A percentile compares a stretch with the other conserved stretches of the same genome.
Evolutionary conservation across 2,797 vertebrate genomes (phyloP).

Genomic region (Eremophila alpestris): DNA sequence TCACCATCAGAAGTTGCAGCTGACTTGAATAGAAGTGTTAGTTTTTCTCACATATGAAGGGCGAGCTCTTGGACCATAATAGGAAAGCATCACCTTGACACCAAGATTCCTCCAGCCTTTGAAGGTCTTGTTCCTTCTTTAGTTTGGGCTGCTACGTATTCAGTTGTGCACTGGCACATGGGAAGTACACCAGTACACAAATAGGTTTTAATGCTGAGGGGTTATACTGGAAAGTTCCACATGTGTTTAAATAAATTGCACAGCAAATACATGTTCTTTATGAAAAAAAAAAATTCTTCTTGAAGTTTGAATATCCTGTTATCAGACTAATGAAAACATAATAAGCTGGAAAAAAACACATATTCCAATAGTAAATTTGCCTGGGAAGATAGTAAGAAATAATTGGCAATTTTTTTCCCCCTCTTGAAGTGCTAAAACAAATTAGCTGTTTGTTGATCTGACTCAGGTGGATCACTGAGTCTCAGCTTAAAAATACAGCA

Average conservation of each 20-base stretch:
- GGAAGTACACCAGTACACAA: neutral
- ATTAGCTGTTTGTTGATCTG: neutral
- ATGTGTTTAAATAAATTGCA: neutral
- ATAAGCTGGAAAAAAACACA: neutral
- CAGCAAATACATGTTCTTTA: neutral
- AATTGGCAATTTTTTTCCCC: neutral
- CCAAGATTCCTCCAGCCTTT: neutral
- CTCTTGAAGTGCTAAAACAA: neutral
- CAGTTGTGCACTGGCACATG: neutral
- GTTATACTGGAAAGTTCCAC: neutral
- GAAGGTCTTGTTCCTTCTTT: neutral
- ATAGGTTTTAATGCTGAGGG: neutral
- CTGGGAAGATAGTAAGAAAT: neutral
- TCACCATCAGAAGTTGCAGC: neutral
- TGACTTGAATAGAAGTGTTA: neutral
- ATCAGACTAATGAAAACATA: neutral
- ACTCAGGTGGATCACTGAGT: neutral
- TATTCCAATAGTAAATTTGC: neutral
- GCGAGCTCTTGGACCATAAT: neutral
- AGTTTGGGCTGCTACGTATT: neutral
- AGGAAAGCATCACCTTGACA: neutral
- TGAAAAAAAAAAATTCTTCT: neutral
- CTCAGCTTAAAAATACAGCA: neutral
- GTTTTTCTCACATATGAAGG: neutral
- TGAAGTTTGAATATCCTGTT: neutral